Evolutionary conservation across 2,888 invertebrate genomes (phyloP), one percentile per base, ranked within the genome.

Genomic region (Chouioia cunea): DNA sequence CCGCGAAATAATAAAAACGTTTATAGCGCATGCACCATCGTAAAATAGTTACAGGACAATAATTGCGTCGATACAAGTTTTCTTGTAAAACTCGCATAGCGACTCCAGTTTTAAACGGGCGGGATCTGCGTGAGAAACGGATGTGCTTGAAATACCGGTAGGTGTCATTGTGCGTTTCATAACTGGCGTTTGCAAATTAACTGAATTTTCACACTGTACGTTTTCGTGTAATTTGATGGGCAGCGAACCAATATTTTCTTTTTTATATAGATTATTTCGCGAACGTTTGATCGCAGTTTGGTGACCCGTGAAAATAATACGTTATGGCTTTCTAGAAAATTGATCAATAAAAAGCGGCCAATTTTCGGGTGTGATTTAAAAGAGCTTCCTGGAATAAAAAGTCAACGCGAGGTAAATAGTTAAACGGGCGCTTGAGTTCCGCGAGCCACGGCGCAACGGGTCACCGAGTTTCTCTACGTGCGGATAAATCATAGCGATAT

Each of bases 261-360:
- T 54, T 27, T 15, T 54, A 50, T 12, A 12, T 48, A 12, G 20
- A 12, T 16, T 14, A 43, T 47, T 1, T 44, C n/a, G 4, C n/a
- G 46, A 63, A 20, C 23, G 8, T 8, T n/a, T 58, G 47, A 69
- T 63, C 53, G 18, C 47, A 20, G 2, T 4, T n/a, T 27, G 12
- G 23, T 36, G 23, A 60, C 27, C 18, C 15, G 50, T 60, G 50
- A 60, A 48, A 18, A 3, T 47, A 53, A 65, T 22, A 50, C 18
- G 23, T 18, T 64, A 44, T 14, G 46, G 47, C 72, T 72, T 72
- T 72, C 65, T 65, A 65, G 36, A 68, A 68, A 72, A 72, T 68
- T 65, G 65, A 52, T 14, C 65, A 46, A 65, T 68, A 68, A 68
- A 71, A 69, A 57, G 36, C 50, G 23, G 60, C 56, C 56, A 43